Evolutionary conservation across 2,797 vertebrate genomes (phyloP).

Genomic region (Anguilla marmorata): DNA sequence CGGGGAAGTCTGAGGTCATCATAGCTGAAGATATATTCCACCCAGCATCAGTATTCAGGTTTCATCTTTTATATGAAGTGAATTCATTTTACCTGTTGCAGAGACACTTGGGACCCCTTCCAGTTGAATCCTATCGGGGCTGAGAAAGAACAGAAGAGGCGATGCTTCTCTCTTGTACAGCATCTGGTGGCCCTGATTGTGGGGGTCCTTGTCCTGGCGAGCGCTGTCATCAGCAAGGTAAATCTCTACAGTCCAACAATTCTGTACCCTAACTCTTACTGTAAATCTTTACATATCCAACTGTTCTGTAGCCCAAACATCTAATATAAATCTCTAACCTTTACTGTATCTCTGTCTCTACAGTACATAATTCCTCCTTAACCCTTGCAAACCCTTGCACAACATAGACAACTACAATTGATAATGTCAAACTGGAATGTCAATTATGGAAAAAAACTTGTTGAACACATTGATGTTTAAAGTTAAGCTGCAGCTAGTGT

Average conservation of each 20-base stretch:
- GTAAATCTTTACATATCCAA: not conserved
- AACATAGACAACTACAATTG: not conserved
- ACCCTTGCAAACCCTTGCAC: not conserved
- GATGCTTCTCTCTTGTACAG: conserved; percentile 66
- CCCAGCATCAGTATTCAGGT: not conserved
- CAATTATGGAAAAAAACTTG: not conserved
- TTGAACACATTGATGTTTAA: not conserved
- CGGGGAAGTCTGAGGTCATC: too few relatives aligned
- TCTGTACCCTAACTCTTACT: not conserved
- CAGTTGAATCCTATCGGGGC: conserved; percentile 72
- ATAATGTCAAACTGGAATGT: not conserved
- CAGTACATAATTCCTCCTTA: not conserved
- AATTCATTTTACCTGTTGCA: conserved; percentile 37
- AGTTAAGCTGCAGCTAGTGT: not conserved
- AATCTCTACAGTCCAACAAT: not conserved
- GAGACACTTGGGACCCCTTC: conserved; percentile 80
- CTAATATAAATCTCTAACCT: too few relatives aligned
- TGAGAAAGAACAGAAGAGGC: conserved; percentile 71
- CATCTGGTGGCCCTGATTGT: conserved; percentile 68
- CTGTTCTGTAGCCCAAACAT: too few relatives aligned
- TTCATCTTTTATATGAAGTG: not conserved
- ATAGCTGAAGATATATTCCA: too few relatives aligned
- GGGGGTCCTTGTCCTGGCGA: conserved; percentile 66
- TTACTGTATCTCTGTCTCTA: not conserved
- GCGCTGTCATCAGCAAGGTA: conserved; percentile 73